Base-by-base conservation (phyloP, 2,797 vertebrate species). In the Epinephelus awoara region DNA sequence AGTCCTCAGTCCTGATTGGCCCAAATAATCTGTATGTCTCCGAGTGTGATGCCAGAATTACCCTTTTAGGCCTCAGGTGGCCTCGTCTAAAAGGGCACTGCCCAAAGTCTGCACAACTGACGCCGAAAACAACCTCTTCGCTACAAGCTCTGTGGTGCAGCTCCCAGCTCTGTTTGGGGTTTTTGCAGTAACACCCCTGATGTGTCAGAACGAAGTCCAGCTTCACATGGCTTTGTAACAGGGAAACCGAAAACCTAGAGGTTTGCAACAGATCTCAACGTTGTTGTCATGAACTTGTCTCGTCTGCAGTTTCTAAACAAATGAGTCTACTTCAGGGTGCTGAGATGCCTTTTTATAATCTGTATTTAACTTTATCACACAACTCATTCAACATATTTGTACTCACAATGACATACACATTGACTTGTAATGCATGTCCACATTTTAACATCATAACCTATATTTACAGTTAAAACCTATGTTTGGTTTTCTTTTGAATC, bases 41-140 rank as follows among this genome's bases (percentile, higher is more conserved):
- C 93, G 96, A 96, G 96, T 98, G 97, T 99, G 97, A 96, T 99
- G 97, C 97, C 98, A 99, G 98, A 99, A 98, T 93, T 94, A 79
- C 93, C 93, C 88, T 57, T 67, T 66, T 15, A 10, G 90, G 91
- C 77, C 88, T 58, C 50, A 64, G 55, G 52, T 9, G 82, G 84
- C 83, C 84, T 76, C 56, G 1, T 78, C 67, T 76, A 58, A 88
- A 85, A 75, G 79, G 79, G 84, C 77, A 34, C 55, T 19, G 71
- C 79, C 86, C 75, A 74, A 72, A 64, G 56, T 80, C 85, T 77
- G 62, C 67, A 42, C 70, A 73, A 80, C 83, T 77, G 84, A 78
- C 73, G 70, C 66, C 67, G 80, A 80, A 80, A 72, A 82, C 19
- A 56, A 81, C 67, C 51, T 57, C 8, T 77, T 85, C 54, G 85